Conservation (phyloP, 2,113 vertebrate species). For the Tachuris rubrigastra region DNA sequence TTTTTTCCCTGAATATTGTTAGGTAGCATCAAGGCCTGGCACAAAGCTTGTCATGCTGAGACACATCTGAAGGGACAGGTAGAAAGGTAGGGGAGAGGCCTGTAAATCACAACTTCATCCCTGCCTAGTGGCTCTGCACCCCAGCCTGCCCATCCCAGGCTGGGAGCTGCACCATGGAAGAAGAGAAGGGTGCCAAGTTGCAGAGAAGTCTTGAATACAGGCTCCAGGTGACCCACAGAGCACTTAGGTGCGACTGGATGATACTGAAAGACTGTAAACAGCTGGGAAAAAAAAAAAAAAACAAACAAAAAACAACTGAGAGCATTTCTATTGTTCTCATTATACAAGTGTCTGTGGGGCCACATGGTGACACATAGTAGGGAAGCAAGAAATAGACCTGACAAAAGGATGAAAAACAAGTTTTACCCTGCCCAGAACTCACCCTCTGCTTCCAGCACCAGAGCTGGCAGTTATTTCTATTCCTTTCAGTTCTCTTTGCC, state of each 20-base stretch:
- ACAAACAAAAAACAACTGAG: not conserved
- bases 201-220: not conserved
- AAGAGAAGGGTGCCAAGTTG: not conserved
- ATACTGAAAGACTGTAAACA: not conserved
- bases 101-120: not conserved
- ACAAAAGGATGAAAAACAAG: not conserved
- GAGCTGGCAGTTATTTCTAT: not conserved
- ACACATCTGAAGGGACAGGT: not conserved
- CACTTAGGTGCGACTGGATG: not conserved
- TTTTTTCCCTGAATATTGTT: not conserved
- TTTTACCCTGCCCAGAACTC: not conserved
- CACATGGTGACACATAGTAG: not conserved
- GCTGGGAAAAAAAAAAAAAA: not conserved
- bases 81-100: not conserved
- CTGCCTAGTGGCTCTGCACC: not conserved
- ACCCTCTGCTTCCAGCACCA: fast-evolving
- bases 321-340: not conserved
- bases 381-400: not conserved
- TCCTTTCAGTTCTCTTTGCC: not conserved
- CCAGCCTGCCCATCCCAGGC: fast-evolving
- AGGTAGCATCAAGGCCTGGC: not conserved
- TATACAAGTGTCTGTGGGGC: not conserved
- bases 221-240: not conserved
- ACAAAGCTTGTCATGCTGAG: not conserved
- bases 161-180: not conserved